Percentiles rank a stretch among this genome's conserved stretches.
phyloP scores from a whole-genome alignment of 2,888 invertebrate species.

The Globia sparganii region DNA sequence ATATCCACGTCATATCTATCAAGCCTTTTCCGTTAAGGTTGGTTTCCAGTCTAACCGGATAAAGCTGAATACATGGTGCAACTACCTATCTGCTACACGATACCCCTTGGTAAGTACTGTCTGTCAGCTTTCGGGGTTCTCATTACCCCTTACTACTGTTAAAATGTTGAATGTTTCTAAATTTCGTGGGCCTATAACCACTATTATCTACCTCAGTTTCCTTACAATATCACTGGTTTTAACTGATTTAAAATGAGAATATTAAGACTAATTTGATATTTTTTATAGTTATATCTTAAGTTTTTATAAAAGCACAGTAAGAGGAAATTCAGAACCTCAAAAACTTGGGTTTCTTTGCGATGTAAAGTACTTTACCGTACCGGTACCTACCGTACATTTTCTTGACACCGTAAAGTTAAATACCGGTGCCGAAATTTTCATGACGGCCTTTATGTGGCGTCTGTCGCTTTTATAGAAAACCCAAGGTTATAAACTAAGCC shows the following conservation, averaged over 20 bases:
- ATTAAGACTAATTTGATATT: conserved; percentile 17
- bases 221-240: background rate
- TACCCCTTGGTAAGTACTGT: background rate
- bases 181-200: background rate
- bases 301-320: background rate
- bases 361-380: too few species aligned
- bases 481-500: background rate
- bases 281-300: background rate
- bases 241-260: conserved; percentile 8
- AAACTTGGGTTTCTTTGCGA: background rate
- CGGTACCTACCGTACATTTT: too few species aligned
- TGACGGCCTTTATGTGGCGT: background rate
- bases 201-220: conserved; percentile 2
- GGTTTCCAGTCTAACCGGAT: background rate
- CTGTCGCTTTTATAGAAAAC: background rate
- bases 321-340: background rate
- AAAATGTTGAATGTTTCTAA: background rate
- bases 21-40: background rate
- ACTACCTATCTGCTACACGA: background rate
- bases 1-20: background rate
- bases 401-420: background rate
- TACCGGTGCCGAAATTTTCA: background rate
- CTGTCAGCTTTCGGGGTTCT: background rate
- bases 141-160: background rate
- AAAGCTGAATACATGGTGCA: background rate